Evolutionary conservation across 2,797 vertebrate species (phyloP).

Genomic region (Chloroceryle inda): DNA sequence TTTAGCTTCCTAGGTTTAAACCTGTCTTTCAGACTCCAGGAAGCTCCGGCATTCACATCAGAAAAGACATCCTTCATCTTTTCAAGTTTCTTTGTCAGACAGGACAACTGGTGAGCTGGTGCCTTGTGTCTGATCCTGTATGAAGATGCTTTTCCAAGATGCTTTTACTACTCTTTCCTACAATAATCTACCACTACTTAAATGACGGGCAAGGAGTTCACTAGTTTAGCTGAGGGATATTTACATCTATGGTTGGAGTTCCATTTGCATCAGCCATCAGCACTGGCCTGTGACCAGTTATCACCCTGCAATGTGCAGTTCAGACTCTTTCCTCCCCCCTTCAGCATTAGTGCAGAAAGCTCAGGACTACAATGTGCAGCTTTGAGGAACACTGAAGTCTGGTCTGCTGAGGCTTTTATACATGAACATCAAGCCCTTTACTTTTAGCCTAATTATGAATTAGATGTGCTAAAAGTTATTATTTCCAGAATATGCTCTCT

Average conservation of each 20-base stretch:
- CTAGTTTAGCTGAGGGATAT: neutral
- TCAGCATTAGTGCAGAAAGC: neutral
- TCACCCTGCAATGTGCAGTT: neutral
- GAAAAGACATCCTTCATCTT: neutral
- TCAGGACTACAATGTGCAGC: rapidly evolving
- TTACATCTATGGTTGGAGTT: neutral
- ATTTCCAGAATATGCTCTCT: neutral
- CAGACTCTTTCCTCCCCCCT: neutral
- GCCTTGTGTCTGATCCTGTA: neutral
- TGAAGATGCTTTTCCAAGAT: neutral
- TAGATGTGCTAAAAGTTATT: neutral
- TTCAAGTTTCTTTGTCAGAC: neutral
- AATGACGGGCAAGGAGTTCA: neutral
- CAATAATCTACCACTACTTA: neutral
- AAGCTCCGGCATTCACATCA: neutral
- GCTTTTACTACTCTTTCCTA: neutral
- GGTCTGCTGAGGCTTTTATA: neutral
- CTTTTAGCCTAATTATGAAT: neutral
- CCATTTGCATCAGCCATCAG: neutral
- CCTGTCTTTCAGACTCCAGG: neutral
- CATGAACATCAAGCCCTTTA: neutral
- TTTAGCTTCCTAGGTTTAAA: neutral
- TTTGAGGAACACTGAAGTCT: neutral
- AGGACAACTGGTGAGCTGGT: neutral
- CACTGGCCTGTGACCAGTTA: rapidly evolving